Percentiles rank a stretch among this genome's conserved stretches.
phyloP scores from a whole-genome alignment of 2,113 vertebrate genomes.

The Phoenicopterus ruber region DNA sequence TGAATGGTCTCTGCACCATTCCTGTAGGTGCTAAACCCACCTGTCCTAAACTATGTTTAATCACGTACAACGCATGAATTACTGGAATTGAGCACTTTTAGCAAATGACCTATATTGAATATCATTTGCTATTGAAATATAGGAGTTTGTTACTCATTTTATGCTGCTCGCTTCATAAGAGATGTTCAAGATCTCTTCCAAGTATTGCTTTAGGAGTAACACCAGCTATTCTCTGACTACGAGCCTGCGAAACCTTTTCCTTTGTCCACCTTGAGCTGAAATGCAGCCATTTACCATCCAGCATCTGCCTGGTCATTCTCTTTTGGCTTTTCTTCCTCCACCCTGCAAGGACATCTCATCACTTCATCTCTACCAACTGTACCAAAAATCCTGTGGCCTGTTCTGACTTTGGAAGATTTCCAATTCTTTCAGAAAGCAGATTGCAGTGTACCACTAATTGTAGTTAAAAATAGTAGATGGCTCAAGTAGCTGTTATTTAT shows the following conservation, averaged over 20 bases:
- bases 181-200: not conserved
- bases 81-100: not conserved
- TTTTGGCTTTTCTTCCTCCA: not conserved
- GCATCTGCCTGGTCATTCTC: not conserved
- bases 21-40: not conserved
- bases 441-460: constrained; percentile 42
- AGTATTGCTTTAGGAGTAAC: not conserved
- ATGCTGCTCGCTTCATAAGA: not conserved
- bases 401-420: constrained; percentile 32
- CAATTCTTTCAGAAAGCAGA: constrained; percentile 29
- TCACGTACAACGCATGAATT: not conserved
- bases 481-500: constrained; percentile 54
- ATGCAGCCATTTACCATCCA: not conserved
- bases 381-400: not conserved
- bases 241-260: not conserved
- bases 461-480: constrained; percentile 23
- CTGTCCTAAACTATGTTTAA: not conserved
- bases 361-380: not conserved
- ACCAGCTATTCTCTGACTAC: not conserved
- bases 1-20: not conserved
- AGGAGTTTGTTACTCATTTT: not conserved
- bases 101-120: not conserved
- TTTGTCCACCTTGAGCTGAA: not conserved
- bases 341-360: not conserved
- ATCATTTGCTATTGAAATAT: not conserved